Base-by-base conservation (phyloP, 2,797 vertebrate genomes). In the Crotalus adamanteus region DNA sequence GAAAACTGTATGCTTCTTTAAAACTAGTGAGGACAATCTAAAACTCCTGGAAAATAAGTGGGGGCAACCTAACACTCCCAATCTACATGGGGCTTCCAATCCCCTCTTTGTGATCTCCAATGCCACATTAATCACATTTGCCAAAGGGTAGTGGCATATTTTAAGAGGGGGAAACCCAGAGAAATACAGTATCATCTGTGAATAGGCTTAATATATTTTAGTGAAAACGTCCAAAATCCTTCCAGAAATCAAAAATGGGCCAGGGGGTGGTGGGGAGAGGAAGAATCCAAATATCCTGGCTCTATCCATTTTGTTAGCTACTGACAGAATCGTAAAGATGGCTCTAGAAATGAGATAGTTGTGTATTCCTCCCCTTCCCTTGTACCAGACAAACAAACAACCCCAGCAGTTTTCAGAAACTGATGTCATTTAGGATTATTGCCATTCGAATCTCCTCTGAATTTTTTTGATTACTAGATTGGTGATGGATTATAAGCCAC, bases 401-500 rank as follows among this genome's bases (percentile, higher is more conserved):
- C 0, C 90, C 93, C 26, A 3, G 7, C 12, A 92, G 60, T 7
- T 87, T 47, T 28, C 0, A 1, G 73, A 89, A 28, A 0, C 88
- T 16, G 1, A 0, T 18, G 0, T 0, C 83, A 6, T 0, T 8
- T 28, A 55, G 47, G 78, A 13, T 87, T 42, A 9, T 18, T 78
- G 0, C 63, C 28, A 0, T 28, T 85, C 20, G 6, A 8, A 16
- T 37, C 57, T 42, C 0, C 11, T 0, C 42, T 0, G 51, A 0
- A 0, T 42, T 59, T 73, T 59, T 1, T 56, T 69, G 2, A 14
- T 20, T 63, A 31, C 57, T 2, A 31, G 0, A 60, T 53, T 61
- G 16, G 0, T 94, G 78, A 60, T 20, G 90, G 20, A 0, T 13
- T 31, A 25, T 63, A 0, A 73, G n/a, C 85, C 63, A 1, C 1